A percentile compares a stretch with the other conserved stretches of the same genome.
Evolutionary conservation across 1,140 invertebrate species (phyloP).

Genomic region (Cecropterus lyciades): DNA sequence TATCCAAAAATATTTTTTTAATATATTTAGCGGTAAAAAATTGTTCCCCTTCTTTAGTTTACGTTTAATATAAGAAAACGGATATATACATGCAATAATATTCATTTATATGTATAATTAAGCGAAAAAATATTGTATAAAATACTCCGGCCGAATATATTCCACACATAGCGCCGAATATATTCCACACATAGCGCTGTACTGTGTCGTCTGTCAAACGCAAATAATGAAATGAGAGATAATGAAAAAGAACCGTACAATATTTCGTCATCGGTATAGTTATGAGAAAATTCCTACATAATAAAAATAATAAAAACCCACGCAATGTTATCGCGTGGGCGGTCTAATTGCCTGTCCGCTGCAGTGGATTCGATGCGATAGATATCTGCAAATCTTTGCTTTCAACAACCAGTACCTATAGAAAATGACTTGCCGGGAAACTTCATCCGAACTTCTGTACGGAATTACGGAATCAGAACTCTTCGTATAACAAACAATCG

Average conservation of each 20-base stretch:
- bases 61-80: too few relatives aligned
- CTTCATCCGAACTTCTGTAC: neutral
- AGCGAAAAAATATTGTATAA: neutral
- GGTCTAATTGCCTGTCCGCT: conserved; percentile 49
- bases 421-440: conserved; percentile 15
- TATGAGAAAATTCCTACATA: conserved; percentile 53
- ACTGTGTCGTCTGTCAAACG: neutral
- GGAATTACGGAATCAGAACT: neutral
- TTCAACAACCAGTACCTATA: neutral
- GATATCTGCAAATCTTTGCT: conserved; percentile 3
- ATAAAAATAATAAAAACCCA: conserved; percentile 43
- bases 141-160: neutral
- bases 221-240: conserved; percentile 35
- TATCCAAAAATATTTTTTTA: too few relatives aligned
- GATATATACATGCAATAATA: too few relatives aligned
- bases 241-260: conserved; percentile 30
- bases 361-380: conserved; percentile 21
- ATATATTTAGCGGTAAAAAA: too few relatives aligned
- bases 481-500: neutral
- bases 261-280: conserved; percentile 37
- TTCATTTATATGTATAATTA: neutral
- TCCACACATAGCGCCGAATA: neutral
- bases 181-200: neutral
- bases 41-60: too few relatives aligned
- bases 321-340: conserved; percentile 40